Evolutionary conservation across 92 coral and sea anemone genomes (phyloP), one percentile per base, ranked within the genome.

Genomic region (Phenganax stokvisi): DNA sequence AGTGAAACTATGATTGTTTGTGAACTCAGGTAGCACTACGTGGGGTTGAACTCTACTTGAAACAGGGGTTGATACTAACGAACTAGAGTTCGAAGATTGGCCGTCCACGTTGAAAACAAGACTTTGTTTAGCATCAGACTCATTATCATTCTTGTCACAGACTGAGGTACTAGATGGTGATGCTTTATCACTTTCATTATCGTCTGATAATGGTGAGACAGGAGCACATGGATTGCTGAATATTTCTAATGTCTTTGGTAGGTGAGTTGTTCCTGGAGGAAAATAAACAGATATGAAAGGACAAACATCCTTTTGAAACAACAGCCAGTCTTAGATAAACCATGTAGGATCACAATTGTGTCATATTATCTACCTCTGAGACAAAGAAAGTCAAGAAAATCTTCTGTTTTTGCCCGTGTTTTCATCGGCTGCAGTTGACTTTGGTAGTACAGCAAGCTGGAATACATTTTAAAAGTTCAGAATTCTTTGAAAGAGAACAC

Each of bases 381-480:
- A 74, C 98, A 94, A 69, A 94, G 96, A 69, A 94, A 94, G 28
- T 89, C 88, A 59, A 94, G 86, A 80, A 94, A 94, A 84, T 94
- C 97, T 79, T 94, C 98, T 1, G 98, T 90, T 80, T 92, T 94
- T 72, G 92, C 98, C 60, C 97, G 82, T 25, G 91, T 79, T 9
- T 78, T 83, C 58, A 82, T 56, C n/a, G 87, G 72, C 61, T 89
- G 79, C 59, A 84, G 12, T 30, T 47, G 62, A 51, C 87, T 89
- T 80, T 76, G 88, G 57, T 78, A 89, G 13, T 73, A 60, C 63
- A 78, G 84, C 63, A 87, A 29, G 71, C 96, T 90, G 75, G 59
- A 84, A 56, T 56, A 44, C 29, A 71, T 10, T 63, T 0, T 28
- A 74, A 8, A 20, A 17, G 47, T 68, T 17, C 16, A 65, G 51